Evolutionary conservation across 2,888 invertebrate species (phyloP), one percentile per base, ranked within the genome.

Genomic region (Drosophila putrida): DNA sequence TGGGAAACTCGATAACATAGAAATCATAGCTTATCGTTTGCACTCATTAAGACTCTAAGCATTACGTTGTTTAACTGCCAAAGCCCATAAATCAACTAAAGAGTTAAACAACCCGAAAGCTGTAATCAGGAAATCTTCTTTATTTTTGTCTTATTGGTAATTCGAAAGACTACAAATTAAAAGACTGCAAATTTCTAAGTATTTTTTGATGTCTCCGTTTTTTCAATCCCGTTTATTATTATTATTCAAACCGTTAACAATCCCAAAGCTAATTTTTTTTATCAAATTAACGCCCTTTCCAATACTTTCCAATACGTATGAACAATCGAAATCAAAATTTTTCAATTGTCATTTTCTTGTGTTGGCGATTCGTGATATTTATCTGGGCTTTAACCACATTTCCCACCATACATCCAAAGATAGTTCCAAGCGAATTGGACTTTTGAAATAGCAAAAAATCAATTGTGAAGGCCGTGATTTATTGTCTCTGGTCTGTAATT

Each of bases 1-100:
- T 73, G 64, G 64, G 49, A 70, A 75, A 61, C 25, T 47, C 53
- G 74, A 74, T 69, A 53, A 38, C 35, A 57, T 53, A 38, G 51
- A 60, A 63, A 64, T 55, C 54, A 50, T 25, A 62, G 31, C n/a
- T 11, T 44, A 44, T 49, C 28, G 20, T 36, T 66, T 25, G 35
- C 11, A 38, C 47, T 53, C 53, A 57, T 67, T 72, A 39, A 28
- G 46, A 35, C 13, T 13, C 31, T 35, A 10, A 39, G 60, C 15
- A n/a, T 6, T 11, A 33, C 20, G 36, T 36, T 33, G n/a, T 47
- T 54, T 10, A 28, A 9, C n/a, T 27, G 36, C 10, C 13, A 15
- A 53, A 39, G 11, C 33, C 6, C 47, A 49, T 38, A 35, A 43
- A 35, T 13, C 20, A 31, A 4, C 6, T 35, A 0, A 6, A 41